These are phyloP conservation scores for Danaus chrysippus DNA, from an alignment of 2,888 invertebrate genomes.

Conservation along the genomic window DNA sequence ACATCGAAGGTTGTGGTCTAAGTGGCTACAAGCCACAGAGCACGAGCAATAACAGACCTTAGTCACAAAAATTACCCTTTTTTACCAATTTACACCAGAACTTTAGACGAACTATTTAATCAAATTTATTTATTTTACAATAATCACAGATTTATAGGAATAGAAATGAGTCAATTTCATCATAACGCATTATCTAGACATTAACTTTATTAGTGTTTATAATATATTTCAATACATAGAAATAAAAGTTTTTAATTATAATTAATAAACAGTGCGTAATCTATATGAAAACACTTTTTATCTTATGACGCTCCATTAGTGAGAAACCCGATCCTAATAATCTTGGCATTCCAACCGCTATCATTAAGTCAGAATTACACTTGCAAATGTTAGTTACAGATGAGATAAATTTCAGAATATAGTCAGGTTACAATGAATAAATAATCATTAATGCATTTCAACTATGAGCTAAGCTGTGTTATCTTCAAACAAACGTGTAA, in stretches of 20 bases:
- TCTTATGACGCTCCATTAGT: constrained; percentile 25
- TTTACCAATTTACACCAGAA: too few species aligned
- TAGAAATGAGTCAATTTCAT: too few species aligned
- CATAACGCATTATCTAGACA: too few species aligned
- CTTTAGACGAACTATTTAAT: too few species aligned
- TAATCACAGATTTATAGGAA: too few species aligned
- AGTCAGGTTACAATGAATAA: constrained; percentile 21
- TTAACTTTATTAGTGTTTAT: too few species aligned
- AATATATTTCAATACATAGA: too few species aligned
- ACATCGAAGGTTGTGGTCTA: constrained; percentile 46
- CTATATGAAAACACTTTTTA: constrained; percentile 17
- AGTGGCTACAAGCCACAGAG: constrained; percentile 41
- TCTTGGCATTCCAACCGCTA: constrained; percentile 20
- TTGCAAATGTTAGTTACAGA: constrained; percentile 23
- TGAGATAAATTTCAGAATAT: constrained; percentile 20
- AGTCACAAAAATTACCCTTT: constrained; percentile 19
- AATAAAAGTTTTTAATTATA: too few species aligned
- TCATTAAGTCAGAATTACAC: constrained; percentile 24
- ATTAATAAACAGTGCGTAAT: neutral
- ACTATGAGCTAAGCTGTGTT: neutral
- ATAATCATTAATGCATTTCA: constrained; percentile 16
- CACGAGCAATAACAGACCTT: constrained; percentile 20
- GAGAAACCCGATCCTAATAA: constrained; percentile 24
- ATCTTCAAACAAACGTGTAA: neutral
- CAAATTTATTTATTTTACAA: too few species aligned